These are phyloP conservation scores for Aleiodes leptofemur DNA, from an alignment of 2,888 invertebrate genomes.

Conservation along the genomic window DNA sequence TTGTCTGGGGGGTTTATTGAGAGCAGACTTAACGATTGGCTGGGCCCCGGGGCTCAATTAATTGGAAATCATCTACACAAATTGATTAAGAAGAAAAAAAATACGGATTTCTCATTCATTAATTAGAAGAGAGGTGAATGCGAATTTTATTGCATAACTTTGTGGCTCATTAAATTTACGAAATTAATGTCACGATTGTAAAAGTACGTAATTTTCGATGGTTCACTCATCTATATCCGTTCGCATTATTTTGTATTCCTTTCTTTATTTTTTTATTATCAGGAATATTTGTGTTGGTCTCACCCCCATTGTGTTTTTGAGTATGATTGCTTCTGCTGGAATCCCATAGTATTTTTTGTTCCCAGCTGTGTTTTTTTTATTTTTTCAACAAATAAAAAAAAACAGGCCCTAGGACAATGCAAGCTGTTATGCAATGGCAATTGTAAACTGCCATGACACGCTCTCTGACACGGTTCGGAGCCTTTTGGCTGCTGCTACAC, in stretches of 20 bases:
- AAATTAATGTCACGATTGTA: constrained; percentile 17
- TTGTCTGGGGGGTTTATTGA: constrained; percentile 7
- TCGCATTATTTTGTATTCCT: background rate
- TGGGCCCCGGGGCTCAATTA: constrained; percentile 28
- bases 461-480: constrained; percentile 64
- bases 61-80: constrained; percentile 22
- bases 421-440: constrained; percentile 58
- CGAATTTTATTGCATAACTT: constrained; percentile 14
- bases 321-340: constrained; percentile 49
- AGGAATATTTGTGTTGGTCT: constrained; percentile 34
- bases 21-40: constrained; percentile 3
- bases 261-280: background rate
- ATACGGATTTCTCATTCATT: constrained; percentile 8
- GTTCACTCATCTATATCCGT: constrained; percentile 12
- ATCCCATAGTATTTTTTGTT: constrained; percentile 58
- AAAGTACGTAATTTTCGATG: constrained; percentile 4
- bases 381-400: constrained; percentile 2
- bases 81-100: constrained; percentile 13
- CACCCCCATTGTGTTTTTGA: constrained; percentile 21
- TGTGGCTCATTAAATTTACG: constrained; percentile 6
- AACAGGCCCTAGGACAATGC: constrained; percentile 37
- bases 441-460: constrained; percentile 43
- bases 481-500: constrained; percentile 60
- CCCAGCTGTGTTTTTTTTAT: constrained; percentile 50
- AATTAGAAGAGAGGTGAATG: background rate